phyloP scores from a whole-genome alignment of 1,140 invertebrate species.

The Oedothorax gibbosus region DNA sequence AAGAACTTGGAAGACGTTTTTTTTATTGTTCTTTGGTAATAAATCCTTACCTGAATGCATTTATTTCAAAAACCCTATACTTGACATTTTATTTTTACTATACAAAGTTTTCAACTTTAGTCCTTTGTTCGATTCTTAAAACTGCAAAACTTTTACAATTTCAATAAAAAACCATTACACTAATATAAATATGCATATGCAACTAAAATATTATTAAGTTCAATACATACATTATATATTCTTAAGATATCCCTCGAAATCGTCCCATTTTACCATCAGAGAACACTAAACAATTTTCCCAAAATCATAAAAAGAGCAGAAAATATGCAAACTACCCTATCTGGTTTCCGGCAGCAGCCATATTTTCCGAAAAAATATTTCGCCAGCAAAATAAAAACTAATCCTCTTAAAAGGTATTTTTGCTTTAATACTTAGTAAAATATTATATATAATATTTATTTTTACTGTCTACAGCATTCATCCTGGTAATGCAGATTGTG shows the following conservation, averaged over 20 bases:
- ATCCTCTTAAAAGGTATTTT: constrained; percentile 39
- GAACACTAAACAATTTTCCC: constrained; percentile 11
- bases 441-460: constrained; percentile 28
- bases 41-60: too few species aligned
- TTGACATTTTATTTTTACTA: too few species aligned
- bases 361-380: not conserved
- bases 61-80: too few species aligned
- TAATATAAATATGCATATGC: too few species aligned
- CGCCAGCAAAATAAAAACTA: constrained; percentile 4
- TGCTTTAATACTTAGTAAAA: constrained; percentile 38
- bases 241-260: not conserved
- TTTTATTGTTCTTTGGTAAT: too few species aligned
- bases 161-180: too few species aligned
- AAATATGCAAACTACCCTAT: constrained; percentile 9
- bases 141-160: too few species aligned
- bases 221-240: too few species aligned
- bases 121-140: too few species aligned
- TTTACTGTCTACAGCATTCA: constrained; percentile 6
- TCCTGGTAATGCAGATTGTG: constrained; percentile 18
- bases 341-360: not conserved
- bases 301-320: constrained; percentile 23
- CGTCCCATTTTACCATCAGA: constrained; percentile 9
- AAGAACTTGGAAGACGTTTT: too few species aligned
- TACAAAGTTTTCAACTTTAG: too few species aligned
- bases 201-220: too few species aligned